Percentiles rank a stretch among this genome's conserved stretches.
Evolutionary conservation across 2,888 invertebrate species (phyloP).

Genomic region (Oscheius onirici): DNA sequence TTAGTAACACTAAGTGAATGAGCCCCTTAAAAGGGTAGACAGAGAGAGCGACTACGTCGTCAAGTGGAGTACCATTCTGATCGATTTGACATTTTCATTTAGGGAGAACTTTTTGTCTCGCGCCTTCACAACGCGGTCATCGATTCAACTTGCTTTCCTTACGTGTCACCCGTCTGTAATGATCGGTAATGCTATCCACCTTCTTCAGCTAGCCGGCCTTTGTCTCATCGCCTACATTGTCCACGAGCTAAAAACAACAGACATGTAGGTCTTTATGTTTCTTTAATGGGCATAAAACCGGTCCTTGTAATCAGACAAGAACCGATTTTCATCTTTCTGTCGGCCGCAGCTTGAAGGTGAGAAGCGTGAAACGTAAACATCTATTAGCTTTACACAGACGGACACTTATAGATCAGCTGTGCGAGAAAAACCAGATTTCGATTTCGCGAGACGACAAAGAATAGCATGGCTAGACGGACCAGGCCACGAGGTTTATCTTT

Average conservation of each 20-base stretch:
- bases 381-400: slow-evolving; percentile 19
- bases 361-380: slow-evolving; percentile 21
- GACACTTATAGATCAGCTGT: slow-evolving; percentile 13
- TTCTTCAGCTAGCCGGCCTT: slow-evolving; percentile 15
- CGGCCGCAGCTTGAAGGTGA: not conserved
- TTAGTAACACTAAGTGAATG: too few species aligned
- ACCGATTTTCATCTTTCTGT: not conserved
- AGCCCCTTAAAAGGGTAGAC: too few species aligned
- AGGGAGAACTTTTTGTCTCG: slow-evolving; percentile 16
- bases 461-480: slow-evolving; percentile 59
- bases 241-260: not conserved
- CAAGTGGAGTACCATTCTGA: not conserved
- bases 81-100: slow-evolving; percentile 9
- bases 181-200: slow-evolving; percentile 8
- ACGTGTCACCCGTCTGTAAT: slow-evolving; percentile 2
- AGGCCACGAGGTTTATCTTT: slow-evolving; percentile 48
- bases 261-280: not conserved
- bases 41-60: too few species aligned
- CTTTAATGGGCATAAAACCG: slow-evolving; percentile 8
- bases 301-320: not conserved
- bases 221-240: slow-evolving; percentile 23
- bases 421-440: slow-evolving; percentile 17
- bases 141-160: not conserved
- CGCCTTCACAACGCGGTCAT: not conserved
- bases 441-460: slow-evolving; percentile 9